These are phyloP conservation scores for Chiroxiphia lanceolata DNA, from an alignment of 2,797 vertebrate genomes.

Conservation along the genomic window DNA sequence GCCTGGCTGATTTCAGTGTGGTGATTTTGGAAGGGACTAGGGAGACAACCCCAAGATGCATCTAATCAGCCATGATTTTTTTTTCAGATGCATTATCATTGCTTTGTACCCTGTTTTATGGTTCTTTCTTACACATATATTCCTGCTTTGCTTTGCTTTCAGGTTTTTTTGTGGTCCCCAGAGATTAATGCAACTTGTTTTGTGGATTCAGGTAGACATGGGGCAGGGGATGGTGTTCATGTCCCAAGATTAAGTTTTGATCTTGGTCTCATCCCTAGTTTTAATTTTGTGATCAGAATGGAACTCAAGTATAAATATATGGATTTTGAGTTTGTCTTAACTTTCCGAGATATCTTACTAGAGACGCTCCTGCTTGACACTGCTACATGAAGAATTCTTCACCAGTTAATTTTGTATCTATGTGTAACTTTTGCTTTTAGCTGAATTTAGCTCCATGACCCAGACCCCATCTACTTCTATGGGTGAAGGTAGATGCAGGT, in stretches of 20 bases:
- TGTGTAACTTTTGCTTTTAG: not conserved
- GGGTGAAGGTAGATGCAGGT: not conserved
- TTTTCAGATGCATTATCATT: not conserved
- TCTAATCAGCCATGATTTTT: not conserved
- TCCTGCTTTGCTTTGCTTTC: not conserved
- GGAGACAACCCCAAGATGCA: not conserved
- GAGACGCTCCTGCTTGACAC: not conserved
- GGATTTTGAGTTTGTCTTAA: not conserved
- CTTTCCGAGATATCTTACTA: not conserved
- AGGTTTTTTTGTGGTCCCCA: not conserved
- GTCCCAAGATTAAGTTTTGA: not conserved
- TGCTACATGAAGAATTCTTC: not conserved
- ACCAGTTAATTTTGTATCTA: not conserved
- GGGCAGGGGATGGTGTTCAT: not conserved
- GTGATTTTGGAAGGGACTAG: not conserved
- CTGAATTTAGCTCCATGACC: not conserved
- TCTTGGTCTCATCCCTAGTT: not conserved
- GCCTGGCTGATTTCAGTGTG: not conserved
- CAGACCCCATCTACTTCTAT: not conserved
- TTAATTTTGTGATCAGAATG: not conserved
- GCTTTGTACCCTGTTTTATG: not conserved
- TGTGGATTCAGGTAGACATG: not conserved
- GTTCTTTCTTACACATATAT: not conserved
- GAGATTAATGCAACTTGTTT: not conserved
- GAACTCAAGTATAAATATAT: not conserved